A percentile compares a stretch with the other conserved stretches of the same genome.
Conservation (phyloP, 2,888 invertebrate species). For the Apodemia zela region DNA sequence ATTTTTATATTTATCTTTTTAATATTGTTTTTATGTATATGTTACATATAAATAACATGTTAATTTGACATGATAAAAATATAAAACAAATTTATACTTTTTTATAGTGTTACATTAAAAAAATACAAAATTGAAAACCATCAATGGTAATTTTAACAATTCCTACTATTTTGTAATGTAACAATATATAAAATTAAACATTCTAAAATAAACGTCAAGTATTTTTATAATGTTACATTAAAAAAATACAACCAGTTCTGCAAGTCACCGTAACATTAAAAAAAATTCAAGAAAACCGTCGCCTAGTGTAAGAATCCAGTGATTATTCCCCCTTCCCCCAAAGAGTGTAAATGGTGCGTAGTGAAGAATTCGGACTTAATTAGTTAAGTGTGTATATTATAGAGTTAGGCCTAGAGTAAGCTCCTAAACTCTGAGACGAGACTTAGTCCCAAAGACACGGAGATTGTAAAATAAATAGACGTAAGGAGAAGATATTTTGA, state of each 20-base stretch:
- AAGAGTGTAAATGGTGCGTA: slow-evolving; percentile 46
- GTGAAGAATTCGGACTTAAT: slow-evolving; percentile 46
- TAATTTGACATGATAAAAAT: background rate
- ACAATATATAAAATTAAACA: background rate
- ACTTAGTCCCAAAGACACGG: slow-evolving; percentile 35
- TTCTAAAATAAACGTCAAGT: background rate
- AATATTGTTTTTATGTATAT: background rate
- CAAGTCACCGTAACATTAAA: slow-evolving; percentile 19
- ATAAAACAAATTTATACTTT: background rate
- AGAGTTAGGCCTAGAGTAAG: slow-evolving; percentile 19
- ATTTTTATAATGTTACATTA: slow-evolving; percentile 13
- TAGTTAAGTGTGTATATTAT: slow-evolving; percentile 44
- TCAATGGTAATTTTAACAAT: background rate
- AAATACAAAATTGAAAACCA: background rate
- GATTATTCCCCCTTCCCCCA: slow-evolving; percentile 10
- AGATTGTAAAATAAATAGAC: slow-evolving; percentile 60
- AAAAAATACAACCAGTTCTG: background rate
- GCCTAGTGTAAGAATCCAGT: background rate
- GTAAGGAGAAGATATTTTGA: slow-evolving; percentile 72
- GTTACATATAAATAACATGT: background rate
- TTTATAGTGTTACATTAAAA: background rate
- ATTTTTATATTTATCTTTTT: background rate
- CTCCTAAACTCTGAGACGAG: slow-evolving; percentile 12
- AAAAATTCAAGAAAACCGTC: slow-evolving; percentile 4
- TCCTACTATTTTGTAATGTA: background rate